Evolutionary conservation across 2,113 vertebrate genomes (phyloP).

Genomic region (Cyphomyrus discorhynchus): DNA sequence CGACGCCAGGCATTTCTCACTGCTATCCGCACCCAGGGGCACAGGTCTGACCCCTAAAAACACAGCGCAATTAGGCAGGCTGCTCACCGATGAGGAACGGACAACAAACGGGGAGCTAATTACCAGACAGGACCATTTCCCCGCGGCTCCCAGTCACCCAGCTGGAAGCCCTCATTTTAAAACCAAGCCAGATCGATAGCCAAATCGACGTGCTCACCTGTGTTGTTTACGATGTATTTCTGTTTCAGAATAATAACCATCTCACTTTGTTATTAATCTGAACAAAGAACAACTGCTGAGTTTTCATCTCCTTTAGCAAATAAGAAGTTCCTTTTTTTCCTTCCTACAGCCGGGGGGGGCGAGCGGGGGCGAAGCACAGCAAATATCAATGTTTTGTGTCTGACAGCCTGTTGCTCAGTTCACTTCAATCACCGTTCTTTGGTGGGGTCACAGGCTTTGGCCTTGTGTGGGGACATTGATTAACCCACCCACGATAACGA

Average conservation of each 20-base stretch:
- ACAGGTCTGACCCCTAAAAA: slow-evolving; percentile 20
- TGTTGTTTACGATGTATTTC: neutral
- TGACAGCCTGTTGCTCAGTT: neutral
- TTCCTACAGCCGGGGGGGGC: neutral
- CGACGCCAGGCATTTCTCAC: neutral
- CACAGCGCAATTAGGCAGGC: slow-evolving; percentile 24
- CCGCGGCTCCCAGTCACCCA: neutral
- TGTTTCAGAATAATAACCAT: neutral
- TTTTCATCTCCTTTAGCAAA: neutral
- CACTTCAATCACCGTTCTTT: neutral
- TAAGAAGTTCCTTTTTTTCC: neutral
- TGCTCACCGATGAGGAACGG: slow-evolving; percentile 8
- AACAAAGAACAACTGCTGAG: neutral
- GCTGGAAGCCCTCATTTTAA: neutral
- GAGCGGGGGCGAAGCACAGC: neutral
- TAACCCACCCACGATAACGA: neutral
- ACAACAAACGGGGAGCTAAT: slow-evolving; percentile 16
- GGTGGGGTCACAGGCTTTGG: neutral
- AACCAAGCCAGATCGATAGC: slow-evolving; percentile 7
- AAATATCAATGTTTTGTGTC: neutral
- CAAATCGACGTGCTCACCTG: neutral
- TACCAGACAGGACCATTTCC: neutral
- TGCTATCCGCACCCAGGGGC: neutral
- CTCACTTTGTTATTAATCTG: neutral
- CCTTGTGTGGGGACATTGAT: neutral